Percentiles rank a stretch among this genome's conserved stretches.
phyloP scores from a whole-genome alignment of 2,888 invertebrate species.

The Lycia hirtaria region DNA sequence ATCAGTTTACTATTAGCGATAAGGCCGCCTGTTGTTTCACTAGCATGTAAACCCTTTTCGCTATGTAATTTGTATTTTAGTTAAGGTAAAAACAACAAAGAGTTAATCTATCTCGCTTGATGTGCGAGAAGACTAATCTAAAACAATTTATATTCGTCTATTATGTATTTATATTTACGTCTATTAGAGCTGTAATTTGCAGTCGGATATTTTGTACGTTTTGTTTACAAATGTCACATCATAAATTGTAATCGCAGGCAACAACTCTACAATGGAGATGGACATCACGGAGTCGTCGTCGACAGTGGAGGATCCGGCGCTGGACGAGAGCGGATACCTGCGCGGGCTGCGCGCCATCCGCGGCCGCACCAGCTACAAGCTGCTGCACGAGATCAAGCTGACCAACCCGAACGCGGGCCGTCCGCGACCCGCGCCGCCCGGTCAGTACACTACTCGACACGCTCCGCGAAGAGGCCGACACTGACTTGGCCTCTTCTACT shows the following conservation, averaged over 20 bases:
- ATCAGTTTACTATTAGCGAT: no score
- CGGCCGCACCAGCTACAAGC: slow-evolving; percentile 73
- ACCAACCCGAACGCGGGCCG: slow-evolving; percentile 7
- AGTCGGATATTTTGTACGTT: no score
- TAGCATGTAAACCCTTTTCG: no score
- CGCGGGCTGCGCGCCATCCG: slow-evolving; percentile 65
- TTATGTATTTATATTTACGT: neutral
- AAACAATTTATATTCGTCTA: no score
- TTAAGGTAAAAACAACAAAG: no score
- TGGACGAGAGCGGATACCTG: slow-evolving; percentile 66
- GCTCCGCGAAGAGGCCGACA: neutral
- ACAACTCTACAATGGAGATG: slow-evolving; percentile 83
- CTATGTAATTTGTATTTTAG: no score
- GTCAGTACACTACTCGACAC: neutral
- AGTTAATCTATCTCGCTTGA: no score
- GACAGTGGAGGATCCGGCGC: slow-evolving; percentile 42
- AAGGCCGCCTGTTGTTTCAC: no score
- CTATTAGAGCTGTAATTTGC: neutral
- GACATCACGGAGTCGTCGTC: slow-evolving; percentile 71
- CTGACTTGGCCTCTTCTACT: no score
- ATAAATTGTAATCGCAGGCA: slow-evolving; percentile 68
- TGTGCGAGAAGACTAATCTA: no score
- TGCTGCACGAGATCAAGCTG: slow-evolving; percentile 60
- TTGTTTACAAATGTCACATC: no score
- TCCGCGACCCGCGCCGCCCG: slow-evolving; percentile 36